These are phyloP conservation scores for Blera fallax DNA, from an alignment of 2,888 invertebrate genomes.

Conservation along the genomic window DNA sequence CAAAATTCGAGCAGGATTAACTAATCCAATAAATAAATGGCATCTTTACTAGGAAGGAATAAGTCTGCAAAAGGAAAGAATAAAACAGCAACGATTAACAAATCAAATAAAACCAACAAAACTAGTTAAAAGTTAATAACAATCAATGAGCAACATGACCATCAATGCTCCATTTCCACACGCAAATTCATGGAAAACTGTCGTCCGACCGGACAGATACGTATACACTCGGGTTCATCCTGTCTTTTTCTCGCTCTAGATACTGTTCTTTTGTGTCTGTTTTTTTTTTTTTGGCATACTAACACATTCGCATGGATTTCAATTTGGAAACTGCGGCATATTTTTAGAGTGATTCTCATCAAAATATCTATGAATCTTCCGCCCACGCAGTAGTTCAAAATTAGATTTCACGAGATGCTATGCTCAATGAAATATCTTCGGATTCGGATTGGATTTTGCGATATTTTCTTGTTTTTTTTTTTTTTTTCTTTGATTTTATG, in stretches of 20 bases:
- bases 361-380: conserved; percentile 70
- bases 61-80: conserved; percentile 58
- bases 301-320: conserved; percentile 50
- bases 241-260: background rate
- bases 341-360: conserved; percentile 73
- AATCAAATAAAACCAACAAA: background rate
- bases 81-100: conserved; percentile 8
- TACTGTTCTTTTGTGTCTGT: conserved; percentile 5
- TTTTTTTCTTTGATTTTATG: background rate
- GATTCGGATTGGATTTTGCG: conserved; percentile 35
- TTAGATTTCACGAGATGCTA: conserved; percentile 66
- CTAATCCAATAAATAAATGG: conserved; percentile 55
- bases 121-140: conserved; percentile 1
- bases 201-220: conserved; percentile 22
- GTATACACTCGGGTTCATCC: background rate
- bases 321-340: conserved; percentile 69
- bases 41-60: conserved; percentile 54
- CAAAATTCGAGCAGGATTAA: conserved; percentile 34
- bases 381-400: conserved; percentile 59
- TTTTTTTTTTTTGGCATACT: conserved; percentile 51
- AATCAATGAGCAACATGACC: background rate
- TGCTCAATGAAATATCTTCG: conserved; percentile 64
- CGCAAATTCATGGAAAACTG: conserved; percentile 45
- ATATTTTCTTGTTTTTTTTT: background rate
- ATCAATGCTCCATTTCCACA: conserved; percentile 40